phyloP scores from a whole-genome alignment of 2,888 invertebrate species.

The Caenorhabditis sp. region DNA sequence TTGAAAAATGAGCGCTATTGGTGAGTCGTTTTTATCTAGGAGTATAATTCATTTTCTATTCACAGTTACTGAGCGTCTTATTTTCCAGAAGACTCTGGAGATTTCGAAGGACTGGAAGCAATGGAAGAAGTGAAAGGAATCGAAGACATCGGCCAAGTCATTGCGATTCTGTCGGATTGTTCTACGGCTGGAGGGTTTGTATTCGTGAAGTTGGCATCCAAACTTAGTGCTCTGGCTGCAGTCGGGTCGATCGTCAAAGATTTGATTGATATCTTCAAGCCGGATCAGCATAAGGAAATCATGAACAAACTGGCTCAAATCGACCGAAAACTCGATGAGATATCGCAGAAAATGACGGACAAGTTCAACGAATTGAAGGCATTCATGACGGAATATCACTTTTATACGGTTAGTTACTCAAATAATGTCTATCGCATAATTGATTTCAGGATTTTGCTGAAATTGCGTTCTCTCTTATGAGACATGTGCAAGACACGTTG shows the following conservation, averaged over 20 bases:
- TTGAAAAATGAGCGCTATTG: too few relatives aligned
- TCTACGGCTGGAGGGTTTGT: neutral
- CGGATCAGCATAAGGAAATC: neutral
- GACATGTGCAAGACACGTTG: neutral
- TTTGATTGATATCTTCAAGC: neutral
- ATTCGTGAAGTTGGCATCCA: neutral
- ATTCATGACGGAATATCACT: constrained; percentile 30
- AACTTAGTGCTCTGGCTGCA: neutral
- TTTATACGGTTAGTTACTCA: constrained; percentile 21
- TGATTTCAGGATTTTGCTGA: constrained; percentile 5
- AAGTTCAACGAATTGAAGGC: constrained; percentile 33
- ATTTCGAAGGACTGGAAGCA: too few relatives aligned
- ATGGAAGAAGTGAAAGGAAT: too few relatives aligned
- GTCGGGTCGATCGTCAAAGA: neutral
- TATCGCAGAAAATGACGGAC: constrained; percentile 31
- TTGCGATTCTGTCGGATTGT: neutral
- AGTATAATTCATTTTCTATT: too few relatives aligned
- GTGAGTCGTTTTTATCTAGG: too few relatives aligned
- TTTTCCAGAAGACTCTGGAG: too few relatives aligned
- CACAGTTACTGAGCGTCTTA: too few relatives aligned
- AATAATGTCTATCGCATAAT: neutral
- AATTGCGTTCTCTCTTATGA: neutral
- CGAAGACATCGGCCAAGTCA: neutral
- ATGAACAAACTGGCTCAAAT: neutral
- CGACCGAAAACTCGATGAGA: neutral